These are phyloP conservation scores for Anneissia japonica DNA, from an alignment of 35 echinoderm and acorn worm genomes.

Conservation along the genomic window DNA sequence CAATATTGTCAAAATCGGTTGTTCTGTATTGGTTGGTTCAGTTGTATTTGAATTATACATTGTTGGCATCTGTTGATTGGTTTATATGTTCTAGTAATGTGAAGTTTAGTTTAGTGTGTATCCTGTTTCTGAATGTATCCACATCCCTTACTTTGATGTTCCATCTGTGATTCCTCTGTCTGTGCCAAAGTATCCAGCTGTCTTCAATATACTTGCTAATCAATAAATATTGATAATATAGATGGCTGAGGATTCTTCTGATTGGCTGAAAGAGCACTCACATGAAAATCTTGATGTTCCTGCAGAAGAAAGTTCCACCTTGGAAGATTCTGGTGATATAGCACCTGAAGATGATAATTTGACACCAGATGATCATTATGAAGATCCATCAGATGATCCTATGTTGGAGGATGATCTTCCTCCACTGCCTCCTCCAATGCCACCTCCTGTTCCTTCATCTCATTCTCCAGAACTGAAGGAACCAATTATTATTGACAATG, in stretches of 20 bases:
- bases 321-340: background rate
- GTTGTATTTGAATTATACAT: too few species aligned
- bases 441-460: background rate
- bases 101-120: too few species aligned
- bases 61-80: too few species aligned
- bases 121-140: too few species aligned
- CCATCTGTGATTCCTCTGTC: too few species aligned
- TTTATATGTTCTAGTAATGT: too few species aligned
- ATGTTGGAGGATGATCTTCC: constrained; percentile 1
- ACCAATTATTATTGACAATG: background rate
- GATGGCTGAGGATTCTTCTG: background rate
- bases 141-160: too few species aligned
- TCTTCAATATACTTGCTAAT: background rate
- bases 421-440: background rate
- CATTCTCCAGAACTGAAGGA: background rate
- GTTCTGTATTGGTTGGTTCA: too few species aligned
- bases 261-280: too few species aligned
- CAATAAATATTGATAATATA: background rate
- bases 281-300: too few species aligned
- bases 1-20: too few species aligned
- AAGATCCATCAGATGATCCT: background rate
- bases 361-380: background rate
- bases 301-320: background rate
- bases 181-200: background rate
- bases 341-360: background rate